Percentiles rank a stretch among this genome's conserved stretches.
These are phyloP conservation scores for Sweltsa coloradensis DNA, from an alignment of 1,140 invertebrate species.

Conservation along the genomic window DNA sequence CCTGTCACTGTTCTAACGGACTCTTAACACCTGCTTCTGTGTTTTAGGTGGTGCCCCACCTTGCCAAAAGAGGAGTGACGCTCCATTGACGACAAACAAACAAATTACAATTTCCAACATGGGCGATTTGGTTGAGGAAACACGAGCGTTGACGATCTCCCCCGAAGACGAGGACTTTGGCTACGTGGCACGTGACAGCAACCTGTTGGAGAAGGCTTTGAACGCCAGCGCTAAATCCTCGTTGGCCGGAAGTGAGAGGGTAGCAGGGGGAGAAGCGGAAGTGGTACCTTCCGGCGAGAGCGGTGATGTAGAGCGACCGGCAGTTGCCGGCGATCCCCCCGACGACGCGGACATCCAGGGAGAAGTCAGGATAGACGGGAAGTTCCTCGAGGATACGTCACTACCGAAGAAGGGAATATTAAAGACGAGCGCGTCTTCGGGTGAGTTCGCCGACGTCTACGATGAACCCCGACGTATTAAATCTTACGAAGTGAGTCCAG, in stretches of 20 bases:
- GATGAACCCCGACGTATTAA: too few species aligned
- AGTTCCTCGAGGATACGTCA: background rate
- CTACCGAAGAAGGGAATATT: background rate
- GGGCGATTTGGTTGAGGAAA: too few species aligned
- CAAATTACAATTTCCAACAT: too few species aligned
- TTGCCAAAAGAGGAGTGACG: too few species aligned
- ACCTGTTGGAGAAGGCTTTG: background rate
- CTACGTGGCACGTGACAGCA: background rate
- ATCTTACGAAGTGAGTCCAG: too few species aligned
- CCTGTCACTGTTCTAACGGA: too few species aligned
- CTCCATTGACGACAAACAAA: too few species aligned
- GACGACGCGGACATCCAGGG: background rate
- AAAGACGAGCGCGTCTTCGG: too few species aligned
- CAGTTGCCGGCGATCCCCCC: background rate
- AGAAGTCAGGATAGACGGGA: background rate
- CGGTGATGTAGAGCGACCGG: background rate
- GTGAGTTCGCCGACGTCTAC: too few species aligned
- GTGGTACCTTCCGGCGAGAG: background rate
- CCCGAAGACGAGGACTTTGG: conserved; percentile 1
- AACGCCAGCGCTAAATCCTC: background rate
- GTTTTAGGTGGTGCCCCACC: too few species aligned
- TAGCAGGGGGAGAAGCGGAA: background rate
- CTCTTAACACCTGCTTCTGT: too few species aligned
- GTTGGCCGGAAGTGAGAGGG: background rate
- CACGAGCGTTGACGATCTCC: too few species aligned